These are phyloP conservation scores for Herpailurus yagouaroundi DNA, from an alignment of 2,113 vertebrate genomes.

Conservation along the genomic window DNA sequence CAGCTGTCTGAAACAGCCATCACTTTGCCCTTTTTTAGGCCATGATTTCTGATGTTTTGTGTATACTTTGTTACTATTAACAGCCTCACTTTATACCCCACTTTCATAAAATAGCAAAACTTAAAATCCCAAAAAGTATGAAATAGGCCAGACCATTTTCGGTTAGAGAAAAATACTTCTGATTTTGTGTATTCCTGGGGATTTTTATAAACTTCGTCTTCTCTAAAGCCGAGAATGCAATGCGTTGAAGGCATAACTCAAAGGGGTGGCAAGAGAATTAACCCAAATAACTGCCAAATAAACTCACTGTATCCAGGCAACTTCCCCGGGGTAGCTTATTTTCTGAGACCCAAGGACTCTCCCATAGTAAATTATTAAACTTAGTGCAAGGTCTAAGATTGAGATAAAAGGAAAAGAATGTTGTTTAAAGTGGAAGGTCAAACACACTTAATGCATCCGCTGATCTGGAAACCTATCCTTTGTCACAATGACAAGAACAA, in stretches of 20 bases:
- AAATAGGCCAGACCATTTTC: background rate
- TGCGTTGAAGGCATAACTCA: background rate
- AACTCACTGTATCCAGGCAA: background rate
- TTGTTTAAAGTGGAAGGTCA: conserved; percentile 47
- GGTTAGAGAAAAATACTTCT: background rate
- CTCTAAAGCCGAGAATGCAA: background rate
- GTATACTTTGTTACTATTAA: background rate
- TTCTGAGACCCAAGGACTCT: conserved; percentile 44
- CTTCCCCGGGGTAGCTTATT: background rate
- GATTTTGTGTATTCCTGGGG: background rate
- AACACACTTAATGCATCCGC: background rate
- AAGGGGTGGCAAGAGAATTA: background rate
- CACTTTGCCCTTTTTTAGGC: background rate
- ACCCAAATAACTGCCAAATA: background rate
- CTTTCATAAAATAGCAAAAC: conserved; percentile 10
- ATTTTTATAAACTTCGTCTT: background rate
- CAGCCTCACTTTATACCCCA: background rate
- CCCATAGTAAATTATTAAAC: conserved; percentile 55
- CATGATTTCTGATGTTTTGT: background rate
- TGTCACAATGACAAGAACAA: background rate
- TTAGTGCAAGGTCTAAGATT: background rate
- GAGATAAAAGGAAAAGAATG: conserved; percentile 45
- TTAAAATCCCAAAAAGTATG: background rate
- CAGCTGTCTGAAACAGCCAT: background rate
- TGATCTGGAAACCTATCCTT: background rate